These are phyloP conservation scores for Hydrochoerus hydrochaeris DNA, from an alignment of 2,113 vertebrate genomes.

Conservation along the genomic window DNA sequence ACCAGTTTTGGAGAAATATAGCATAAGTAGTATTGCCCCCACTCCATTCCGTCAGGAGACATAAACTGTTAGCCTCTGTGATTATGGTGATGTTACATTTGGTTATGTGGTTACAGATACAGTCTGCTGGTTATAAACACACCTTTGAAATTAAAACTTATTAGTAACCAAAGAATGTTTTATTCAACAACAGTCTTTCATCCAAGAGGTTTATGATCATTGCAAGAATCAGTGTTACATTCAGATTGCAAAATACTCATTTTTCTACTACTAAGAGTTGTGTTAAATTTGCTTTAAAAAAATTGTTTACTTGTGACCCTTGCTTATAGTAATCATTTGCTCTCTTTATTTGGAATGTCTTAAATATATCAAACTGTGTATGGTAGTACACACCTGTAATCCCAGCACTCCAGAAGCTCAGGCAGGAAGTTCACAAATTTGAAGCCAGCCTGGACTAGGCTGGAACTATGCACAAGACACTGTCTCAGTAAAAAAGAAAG, in stretches of 20 bases:
- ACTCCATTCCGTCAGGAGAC: not conserved
- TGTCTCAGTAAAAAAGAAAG: not conserved
- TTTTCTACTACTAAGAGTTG: conserved; percentile 51
- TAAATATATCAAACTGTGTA: not conserved
- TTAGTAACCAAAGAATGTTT: not conserved
- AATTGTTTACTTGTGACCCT: not conserved
- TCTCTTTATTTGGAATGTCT: conserved; percentile 43
- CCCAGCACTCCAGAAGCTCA: not conserved
- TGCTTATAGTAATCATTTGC: not conserved
- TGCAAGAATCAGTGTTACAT: not conserved
- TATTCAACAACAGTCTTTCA: not conserved
- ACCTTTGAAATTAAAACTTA: conserved; percentile 27
- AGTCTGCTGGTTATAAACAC: conserved; percentile 14
- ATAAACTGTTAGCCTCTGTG: not conserved
- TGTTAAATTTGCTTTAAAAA: conserved; percentile 40
- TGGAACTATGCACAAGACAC: not conserved
- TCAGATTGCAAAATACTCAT: not conserved
- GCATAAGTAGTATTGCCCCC: not conserved
- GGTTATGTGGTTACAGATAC: not conserved
- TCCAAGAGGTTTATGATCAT: not conserved
- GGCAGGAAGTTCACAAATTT: not conserved
- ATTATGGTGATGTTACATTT: conserved; percentile 19
- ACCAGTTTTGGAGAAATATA: conserved; percentile 30
- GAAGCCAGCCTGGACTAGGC: not conserved
- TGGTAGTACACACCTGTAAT: not conserved